A percentile compares a stretch with the other conserved stretches of the same genome.
Evolutionary conservation across 2,888 invertebrate genomes (phyloP).

Genomic region (Acrobasis consociella): DNA sequence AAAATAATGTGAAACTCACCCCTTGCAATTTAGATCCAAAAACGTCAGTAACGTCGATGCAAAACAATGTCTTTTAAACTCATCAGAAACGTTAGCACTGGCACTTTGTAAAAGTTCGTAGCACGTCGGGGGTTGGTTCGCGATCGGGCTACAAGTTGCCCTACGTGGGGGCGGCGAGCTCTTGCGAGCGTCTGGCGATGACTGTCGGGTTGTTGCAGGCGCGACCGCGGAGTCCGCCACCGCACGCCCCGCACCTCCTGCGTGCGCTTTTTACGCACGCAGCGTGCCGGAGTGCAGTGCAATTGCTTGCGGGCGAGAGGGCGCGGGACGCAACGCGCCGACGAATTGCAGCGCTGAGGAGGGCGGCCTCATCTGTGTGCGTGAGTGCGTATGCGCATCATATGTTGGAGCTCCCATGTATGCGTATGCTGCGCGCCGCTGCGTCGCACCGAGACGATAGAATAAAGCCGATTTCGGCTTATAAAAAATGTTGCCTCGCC

Average conservation of each 20-base stretch:
- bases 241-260: constrained; percentile 68
- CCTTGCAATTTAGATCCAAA: constrained; percentile 43
- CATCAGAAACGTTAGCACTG: constrained; percentile 59
- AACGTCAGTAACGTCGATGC: constrained; percentile 39
- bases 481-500: constrained; percentile 73
- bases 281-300: constrained; percentile 76
- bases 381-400: constrained; percentile 68
- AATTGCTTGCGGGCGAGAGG: constrained; percentile 76
- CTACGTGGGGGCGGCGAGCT: constrained; percentile 77
- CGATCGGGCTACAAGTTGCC: constrained; percentile 51
- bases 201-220: constrained; percentile 63
- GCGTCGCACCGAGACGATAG: constrained; percentile 55
- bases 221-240: constrained; percentile 54
- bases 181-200: constrained; percentile 73
- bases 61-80: constrained; percentile 45
- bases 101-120: constrained; percentile 67
- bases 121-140: constrained; percentile 67
- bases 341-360: constrained; percentile 81
- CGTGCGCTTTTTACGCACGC: constrained; percentile 82
- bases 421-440: constrained; percentile 43
- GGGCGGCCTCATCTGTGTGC: constrained; percentile 66
- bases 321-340: constrained; percentile 57
- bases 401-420: constrained; percentile 39
- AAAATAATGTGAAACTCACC: constrained; percentile 43
- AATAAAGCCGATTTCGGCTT: constrained; percentile 72